Evolutionary conservation across 2,888 invertebrate genomes (phyloP), one percentile per base, ranked within the genome.

Genomic region (Ectobius pallidus): DNA sequence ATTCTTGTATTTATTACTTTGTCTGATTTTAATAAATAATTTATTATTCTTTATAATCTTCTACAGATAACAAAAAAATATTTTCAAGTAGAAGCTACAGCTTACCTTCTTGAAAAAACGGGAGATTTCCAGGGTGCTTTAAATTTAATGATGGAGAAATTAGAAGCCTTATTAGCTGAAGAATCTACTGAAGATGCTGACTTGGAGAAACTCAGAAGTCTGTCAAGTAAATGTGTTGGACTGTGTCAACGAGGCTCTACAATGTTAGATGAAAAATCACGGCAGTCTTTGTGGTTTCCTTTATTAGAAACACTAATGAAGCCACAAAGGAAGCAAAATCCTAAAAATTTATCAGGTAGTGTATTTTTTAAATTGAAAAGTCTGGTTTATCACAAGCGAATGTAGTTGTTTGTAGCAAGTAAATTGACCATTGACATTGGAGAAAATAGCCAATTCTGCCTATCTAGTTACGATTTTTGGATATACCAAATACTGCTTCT

Each of bases 61-160:
- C n/a, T 62, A 25, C 68, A 74, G 76, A 77, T 72, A 30, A 73
- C 69, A 76, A 78, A 55, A 71, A 65, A 27, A 73, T 89, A 62
- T 83, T 87, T 88, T 72, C 84, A 90, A 39, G 86, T 88, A 70
- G 87, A 89, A 75, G 90, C 91, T 0, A 89, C 90, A 67, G 92
- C 93, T 18, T 89, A 89, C 77, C 85, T 95, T 69, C 84, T 93
- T 75, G 94, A 94, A 81, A 89, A 90, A 80, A 86, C 89, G 75
- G 92, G 92, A 14, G 90, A 93, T 81, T 90, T 90, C 80, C 85
- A 88, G 77, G 89, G 88, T 78, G 92, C 93, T 1, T 90, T 93
- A 79, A 86, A 89, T 27, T 73, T 80, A 32, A 76, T 81, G 76
- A 70, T 79, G 49, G 72, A 73, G 16, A 78, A 78, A 62, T 78